These are phyloP conservation scores for Ardeotis arabs DNA, from an alignment of 2,113 vertebrate genomes.

Conservation along the genomic window DNA sequence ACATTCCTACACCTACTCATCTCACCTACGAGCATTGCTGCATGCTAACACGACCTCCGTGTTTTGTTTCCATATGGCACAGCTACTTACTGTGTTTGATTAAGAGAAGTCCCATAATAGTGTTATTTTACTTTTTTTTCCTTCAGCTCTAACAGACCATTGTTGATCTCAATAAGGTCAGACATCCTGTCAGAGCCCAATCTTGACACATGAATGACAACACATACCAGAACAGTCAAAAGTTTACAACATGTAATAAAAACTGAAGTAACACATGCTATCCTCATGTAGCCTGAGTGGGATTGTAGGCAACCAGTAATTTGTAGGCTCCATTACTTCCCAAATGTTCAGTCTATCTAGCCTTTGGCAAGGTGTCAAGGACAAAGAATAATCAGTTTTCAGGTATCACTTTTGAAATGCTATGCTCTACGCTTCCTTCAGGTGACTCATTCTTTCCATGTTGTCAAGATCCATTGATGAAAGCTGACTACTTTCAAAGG, in stretches of 20 bases:
- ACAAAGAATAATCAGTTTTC: slow-evolving; percentile 77
- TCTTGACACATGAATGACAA: slow-evolving; percentile 64
- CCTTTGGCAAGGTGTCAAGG: slow-evolving; percentile 78
- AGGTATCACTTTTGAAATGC: slow-evolving; percentile 70
- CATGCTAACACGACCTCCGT: rapidly evolving
- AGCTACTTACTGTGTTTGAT: not conserved
- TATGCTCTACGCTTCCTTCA: slow-evolving; percentile 61
- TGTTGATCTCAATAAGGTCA: slow-evolving; percentile 62
- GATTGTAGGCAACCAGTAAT: slow-evolving; percentile 66
- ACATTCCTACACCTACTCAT: not conserved
- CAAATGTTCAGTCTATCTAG: slow-evolving; percentile 71
- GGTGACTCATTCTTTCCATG: slow-evolving; percentile 72
- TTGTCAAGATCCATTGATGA: slow-evolving; percentile 76
- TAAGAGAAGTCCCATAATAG: not conserved
- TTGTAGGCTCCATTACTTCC: slow-evolving; percentile 77
- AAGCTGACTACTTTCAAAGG: slow-evolving; percentile 71
- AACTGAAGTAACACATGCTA: slow-evolving; percentile 50
- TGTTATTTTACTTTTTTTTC: not conserved
- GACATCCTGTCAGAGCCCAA: slow-evolving; percentile 46
- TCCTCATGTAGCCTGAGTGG: slow-evolving; percentile 46
- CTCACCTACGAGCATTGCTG: not conserved
- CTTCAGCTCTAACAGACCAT: not conserved
- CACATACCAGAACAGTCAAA: slow-evolving; percentile 64
- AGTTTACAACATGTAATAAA: slow-evolving; percentile 74
- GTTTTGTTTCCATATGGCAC: not conserved